Conservation (phyloP, 2,113 vertebrate species). For the Mobula birostris region DNA sequence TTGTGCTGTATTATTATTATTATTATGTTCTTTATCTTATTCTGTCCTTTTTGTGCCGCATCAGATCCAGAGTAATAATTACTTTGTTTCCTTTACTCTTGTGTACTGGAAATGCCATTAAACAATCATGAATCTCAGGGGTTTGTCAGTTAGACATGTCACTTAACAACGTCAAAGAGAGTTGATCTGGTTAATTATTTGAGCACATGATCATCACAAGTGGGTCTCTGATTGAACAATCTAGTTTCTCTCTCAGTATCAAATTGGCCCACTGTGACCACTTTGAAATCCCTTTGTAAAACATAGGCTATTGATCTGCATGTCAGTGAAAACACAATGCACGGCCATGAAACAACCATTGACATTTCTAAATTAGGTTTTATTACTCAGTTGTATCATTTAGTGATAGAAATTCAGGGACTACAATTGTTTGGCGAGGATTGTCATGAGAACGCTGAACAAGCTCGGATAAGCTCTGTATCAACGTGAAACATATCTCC, state of each 20-base stretch:
- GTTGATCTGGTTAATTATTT: not conserved
- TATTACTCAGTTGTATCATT: not conserved
- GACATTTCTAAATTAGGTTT: not conserved
- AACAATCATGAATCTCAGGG: too few relatives aligned
- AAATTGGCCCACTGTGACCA: not conserved
- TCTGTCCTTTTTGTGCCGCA: too few relatives aligned
- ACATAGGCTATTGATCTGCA: not conserved
- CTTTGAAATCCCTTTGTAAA: not conserved
- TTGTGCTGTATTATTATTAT: too few relatives aligned
- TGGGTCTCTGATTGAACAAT: not conserved
- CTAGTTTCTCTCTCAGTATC: not conserved
- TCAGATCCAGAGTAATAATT: too few relatives aligned
- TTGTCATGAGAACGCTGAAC: not conserved
- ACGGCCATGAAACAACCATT: too few relatives aligned
- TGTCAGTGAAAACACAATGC: not conserved
- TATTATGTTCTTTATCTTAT: too few relatives aligned
- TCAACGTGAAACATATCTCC: not conserved
- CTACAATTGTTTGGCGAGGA: not conserved
- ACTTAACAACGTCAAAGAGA: not conserved
- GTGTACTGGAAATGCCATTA: too few relatives aligned
- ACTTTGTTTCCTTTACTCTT: too few relatives aligned
- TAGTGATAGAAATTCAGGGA: not conserved
- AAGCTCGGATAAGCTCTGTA: not conserved
- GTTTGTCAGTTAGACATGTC: too few relatives aligned
- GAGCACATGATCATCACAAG: not conserved